Percentiles rank a stretch among this genome's conserved stretches.
phyloP scores from a whole-genome alignment of 2,113 vertebrate genomes.

The Ancistrus triradiatus region DNA sequence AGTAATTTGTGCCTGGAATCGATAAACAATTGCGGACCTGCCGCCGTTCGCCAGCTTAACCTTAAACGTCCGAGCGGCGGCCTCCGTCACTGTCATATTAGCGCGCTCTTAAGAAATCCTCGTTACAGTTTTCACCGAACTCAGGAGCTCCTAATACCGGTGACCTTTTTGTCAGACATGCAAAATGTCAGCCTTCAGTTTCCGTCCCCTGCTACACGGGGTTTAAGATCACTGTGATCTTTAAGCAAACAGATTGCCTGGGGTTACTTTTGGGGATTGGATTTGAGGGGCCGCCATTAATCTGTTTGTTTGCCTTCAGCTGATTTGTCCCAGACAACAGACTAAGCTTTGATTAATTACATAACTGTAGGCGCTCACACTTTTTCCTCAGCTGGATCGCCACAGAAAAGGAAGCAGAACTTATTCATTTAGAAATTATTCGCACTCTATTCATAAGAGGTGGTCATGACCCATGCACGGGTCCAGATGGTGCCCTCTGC shows the following conservation, averaged over 20 bases:
- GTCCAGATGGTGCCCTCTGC: too few relatives aligned
- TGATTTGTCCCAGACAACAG: background rate
- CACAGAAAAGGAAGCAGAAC: too few relatives aligned
- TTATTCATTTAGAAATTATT: too few relatives aligned
- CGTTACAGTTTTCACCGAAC: too few relatives aligned
- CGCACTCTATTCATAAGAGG: too few relatives aligned
- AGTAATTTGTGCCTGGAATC: slow-evolving; percentile 26
- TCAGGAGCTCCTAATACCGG: background rate
- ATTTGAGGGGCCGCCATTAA: background rate
- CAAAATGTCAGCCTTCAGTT: background rate
- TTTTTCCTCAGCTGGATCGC: too few relatives aligned
- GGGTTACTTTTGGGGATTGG: background rate
- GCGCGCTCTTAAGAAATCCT: background rate
- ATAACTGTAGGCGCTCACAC: background rate
- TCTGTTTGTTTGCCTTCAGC: background rate
- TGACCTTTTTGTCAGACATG: background rate
- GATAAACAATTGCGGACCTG: slow-evolving; percentile 28
- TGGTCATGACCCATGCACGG: too few relatives aligned
- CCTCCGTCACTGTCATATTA: background rate
- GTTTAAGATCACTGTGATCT: background rate
- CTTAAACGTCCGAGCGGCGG: slow-evolving; percentile 1
- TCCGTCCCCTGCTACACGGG: background rate
- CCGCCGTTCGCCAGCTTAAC: background rate
- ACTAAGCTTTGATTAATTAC: background rate
- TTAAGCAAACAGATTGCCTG: background rate